Percentiles rank a stretch among this genome's conserved stretches.
These are phyloP conservation scores for Macrostomum lignano DNA, from an alignment of 1,140 invertebrate species.

Conservation along the genomic window DNA sequence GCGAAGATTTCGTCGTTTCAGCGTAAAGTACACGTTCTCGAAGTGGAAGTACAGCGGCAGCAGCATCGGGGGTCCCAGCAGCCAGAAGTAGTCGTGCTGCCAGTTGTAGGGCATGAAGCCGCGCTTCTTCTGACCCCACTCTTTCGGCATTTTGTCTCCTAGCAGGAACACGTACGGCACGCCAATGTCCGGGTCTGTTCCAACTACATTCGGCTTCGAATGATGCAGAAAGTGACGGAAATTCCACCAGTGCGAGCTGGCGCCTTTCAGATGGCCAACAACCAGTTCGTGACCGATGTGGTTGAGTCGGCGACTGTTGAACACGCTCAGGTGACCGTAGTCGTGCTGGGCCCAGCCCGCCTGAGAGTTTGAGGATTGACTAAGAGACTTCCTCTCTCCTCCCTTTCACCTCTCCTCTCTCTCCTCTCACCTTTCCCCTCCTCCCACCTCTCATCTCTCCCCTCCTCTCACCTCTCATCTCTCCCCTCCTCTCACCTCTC, in stretches of 20 bases:
- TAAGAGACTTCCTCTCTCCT: no score
- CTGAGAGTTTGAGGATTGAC: no score
- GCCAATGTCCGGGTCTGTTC: no score
- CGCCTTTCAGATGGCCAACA: constrained; percentile 20
- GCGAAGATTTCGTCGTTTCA: constrained; percentile 18
- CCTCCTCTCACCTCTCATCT: no score
- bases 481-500: no score
- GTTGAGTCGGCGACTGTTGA: constrained; percentile 16
- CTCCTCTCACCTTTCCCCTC: no score
- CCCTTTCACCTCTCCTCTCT: no score
- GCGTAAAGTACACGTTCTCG: constrained; percentile 19
- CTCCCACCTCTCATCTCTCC: no score
- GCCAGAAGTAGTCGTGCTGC: constrained; percentile 11
- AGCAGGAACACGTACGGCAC: constrained; percentile 22
- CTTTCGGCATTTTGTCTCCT: constrained; percentile 14
- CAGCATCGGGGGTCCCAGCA: constrained; percentile 13
- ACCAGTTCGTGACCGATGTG: constrained; percentile 19
- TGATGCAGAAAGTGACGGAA: constrained; percentile 24
- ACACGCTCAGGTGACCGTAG: constrained; percentile 25
- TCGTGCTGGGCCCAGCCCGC: constrained; percentile 27
- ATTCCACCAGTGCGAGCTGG: constrained; percentile 26
- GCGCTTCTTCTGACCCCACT: constrained; percentile 7
- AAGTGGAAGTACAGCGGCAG: constrained; percentile 21
- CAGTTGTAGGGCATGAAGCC: constrained; percentile 11
- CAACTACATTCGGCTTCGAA: no score